Evolutionary conservation across 2,888 invertebrate species (phyloP), one percentile per base, ranked within the genome.

Genomic region (Rhingia rostrata): DNA sequence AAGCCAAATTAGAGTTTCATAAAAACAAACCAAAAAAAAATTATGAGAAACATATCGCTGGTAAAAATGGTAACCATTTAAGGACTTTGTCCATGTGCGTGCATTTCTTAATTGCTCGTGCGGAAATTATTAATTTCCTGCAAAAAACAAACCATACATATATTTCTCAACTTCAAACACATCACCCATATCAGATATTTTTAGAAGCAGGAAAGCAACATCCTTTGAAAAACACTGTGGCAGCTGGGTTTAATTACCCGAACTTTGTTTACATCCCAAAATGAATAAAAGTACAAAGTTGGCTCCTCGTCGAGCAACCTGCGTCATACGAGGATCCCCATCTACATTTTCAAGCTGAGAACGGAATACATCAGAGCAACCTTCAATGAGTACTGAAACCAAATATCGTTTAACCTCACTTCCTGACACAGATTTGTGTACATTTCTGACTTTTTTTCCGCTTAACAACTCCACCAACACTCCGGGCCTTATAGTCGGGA

Each of bases 221-320:
- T 49, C 49, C 49, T 32, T 32, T 32, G 7, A 49, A 22, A 49
- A 49, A 30, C 30, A 49, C 49, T 49, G 30, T 30, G 49, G 49
- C 49, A 49, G 49, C 49, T 30, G 49, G 49, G 49, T 49, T 49
- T 49, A 49, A 49, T 49, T 49, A 49, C 30, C 30, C 49, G 4
- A 49, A 49, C 49, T 49, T 49, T 49, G 49, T 49, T 49, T 49
- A 49, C 49, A 30, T 32, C 49, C 22, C 6, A 49, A 49, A 49
- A 49, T 49, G 49, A 49, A 49, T 49, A 49, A 32, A 49, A 49
- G 30, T 49, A 49, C 49, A 30, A 30, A 30, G 49, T 49, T 49
- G 49, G 5, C 30, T 49, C 14, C 47, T 22, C 10, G 10, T 9
- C 4, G 49, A 9, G 49, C 4, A 10, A 30, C 22, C 22, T 22